phyloP scores from a whole-genome alignment of 2,888 invertebrate genomes.

The Pomacea canaliculata region DNA sequence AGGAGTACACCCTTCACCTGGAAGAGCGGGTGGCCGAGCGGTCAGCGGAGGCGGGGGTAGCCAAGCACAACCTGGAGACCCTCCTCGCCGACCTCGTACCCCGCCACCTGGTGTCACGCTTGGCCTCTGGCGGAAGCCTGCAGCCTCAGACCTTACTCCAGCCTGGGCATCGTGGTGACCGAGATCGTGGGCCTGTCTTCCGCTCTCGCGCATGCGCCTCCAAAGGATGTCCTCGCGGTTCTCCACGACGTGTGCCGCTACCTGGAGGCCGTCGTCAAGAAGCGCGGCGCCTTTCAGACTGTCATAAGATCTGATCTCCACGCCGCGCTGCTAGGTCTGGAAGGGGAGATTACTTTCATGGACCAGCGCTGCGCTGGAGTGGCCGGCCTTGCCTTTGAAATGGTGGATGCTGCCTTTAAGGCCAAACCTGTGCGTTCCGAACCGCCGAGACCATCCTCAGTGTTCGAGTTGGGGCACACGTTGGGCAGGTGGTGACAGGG shows the following conservation, averaged over 20 bases:
- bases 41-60: conserved; percentile 47
- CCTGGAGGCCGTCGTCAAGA: conserved; percentile 21
- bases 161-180: conserved; percentile 33
- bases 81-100: conserved; percentile 58
- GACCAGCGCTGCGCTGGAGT: conserved; percentile 24
- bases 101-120: conserved; percentile 43
- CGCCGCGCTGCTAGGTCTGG: conserved; percentile 26
- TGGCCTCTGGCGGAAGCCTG: conserved; percentile 40
- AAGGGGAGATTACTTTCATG: conserved; percentile 20
- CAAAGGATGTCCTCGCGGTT: conserved; percentile 23
- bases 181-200: conserved; percentile 26
- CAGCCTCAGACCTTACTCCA: conserved; percentile 42
- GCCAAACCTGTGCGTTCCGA: not conserved
- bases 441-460: conserved; percentile 8
- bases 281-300: conserved; percentile 19
- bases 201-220: not conserved
- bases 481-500: conserved; percentile 46
- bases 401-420: conserved; percentile 11
- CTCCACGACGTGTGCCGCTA: conserved; percentile 24
- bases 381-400: conserved; percentile 31
- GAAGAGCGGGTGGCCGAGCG: conserved; percentile 53
- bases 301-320: conserved; percentile 8
- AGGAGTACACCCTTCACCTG: conserved; percentile 57
- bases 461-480: conserved; percentile 29
- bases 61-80: conserved; percentile 48